These are phyloP conservation scores for Linurgus olivaceus DNA, from an alignment of 2,797 vertebrate species.

Conservation along the genomic window DNA sequence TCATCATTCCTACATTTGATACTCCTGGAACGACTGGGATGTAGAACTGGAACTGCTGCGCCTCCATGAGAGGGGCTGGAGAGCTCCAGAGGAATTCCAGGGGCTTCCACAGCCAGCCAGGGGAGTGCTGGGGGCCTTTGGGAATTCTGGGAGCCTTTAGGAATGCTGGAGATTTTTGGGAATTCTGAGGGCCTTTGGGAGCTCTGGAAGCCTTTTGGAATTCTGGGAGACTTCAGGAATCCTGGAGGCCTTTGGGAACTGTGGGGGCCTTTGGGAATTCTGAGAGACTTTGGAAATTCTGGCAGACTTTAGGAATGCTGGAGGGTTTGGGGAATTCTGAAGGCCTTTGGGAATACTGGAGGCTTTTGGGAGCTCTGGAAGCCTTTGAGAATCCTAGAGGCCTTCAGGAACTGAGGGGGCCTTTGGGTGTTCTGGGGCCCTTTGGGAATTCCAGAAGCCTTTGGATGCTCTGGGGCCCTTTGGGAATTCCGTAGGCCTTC, in stretches of 20 bases:
- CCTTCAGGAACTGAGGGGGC: not conserved
- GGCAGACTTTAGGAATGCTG: fast-evolving
- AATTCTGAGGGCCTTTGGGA: not conserved
- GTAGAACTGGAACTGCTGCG: not conserved
- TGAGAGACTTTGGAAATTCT: fast-evolving
- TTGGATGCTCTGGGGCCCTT: fast-evolving
- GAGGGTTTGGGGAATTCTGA: fast-evolving
- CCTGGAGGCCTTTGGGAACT: fast-evolving
- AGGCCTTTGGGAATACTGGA: fast-evolving
- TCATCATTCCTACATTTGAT: fast-evolving
- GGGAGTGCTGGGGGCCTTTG: not conserved
- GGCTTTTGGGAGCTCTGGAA: fast-evolving
- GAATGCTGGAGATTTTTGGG: not conserved
- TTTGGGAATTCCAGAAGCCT: not conserved
- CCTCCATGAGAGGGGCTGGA: not conserved
- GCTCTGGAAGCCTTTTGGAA: fast-evolving
- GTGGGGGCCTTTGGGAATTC: fast-evolving
- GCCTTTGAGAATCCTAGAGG: not conserved
- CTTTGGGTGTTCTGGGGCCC: not conserved
- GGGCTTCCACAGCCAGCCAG: too few species aligned
- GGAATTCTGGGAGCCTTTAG: not conserved
- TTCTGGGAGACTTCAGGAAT: fast-evolving
- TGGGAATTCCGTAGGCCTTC: fast-evolving
- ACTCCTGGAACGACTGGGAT: not conserved
- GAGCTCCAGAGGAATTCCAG: not conserved